Evolutionary conservation across 2,113 vertebrate genomes (phyloP), one percentile per base, ranked within the genome.

Genomic region (Pardalotus punctatus): DNA sequence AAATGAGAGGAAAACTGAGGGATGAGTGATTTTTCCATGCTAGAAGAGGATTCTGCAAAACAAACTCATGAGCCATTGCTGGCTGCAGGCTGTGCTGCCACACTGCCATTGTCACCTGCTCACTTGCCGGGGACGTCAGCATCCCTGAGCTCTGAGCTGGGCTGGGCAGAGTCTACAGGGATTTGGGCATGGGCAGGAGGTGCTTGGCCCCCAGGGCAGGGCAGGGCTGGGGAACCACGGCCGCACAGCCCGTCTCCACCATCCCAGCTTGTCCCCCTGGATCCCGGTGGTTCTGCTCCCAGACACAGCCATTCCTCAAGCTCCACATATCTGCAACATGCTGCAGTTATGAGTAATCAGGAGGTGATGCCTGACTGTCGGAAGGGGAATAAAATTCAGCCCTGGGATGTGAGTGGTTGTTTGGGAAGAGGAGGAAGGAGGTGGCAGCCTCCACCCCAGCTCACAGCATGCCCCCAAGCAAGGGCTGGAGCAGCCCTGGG

Each of bases 261-360:
- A 14, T 18, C 11, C n/a, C 0, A 0, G 40, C 57, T 42, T 36
- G 61, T 84, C 5, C 4, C 62, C 17, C 5, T 12, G 58, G 18
- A 27, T 56, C 8, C 54, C 3, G 8, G 45, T 2, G 3, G 62
- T n/a, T 65, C 20, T 56, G 88, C 74, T 72, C 16, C 18, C 48
- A 36, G 74, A 38, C 14, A 7, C 62, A 57, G 79, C 79, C 36
- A 6, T 36, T 67, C 6, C 8, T 31, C 87, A 73, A 22, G 69
- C 66, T 61, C 78, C 0, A 1, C 2, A 11, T 15, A 60, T 82
- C 92, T 86, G 88, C 94, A 97, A 11, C 74, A 7, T 69, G 81
- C 96, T 97, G 95, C 96, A 94, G 88, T 82, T 91, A 96, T 95
- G 96, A 96, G 84, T 93, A 97, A 94, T 89, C 23, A 0, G 81